Conservation (phyloP, 2,888 invertebrate species). For the Ennomos quercinarius region DNA sequence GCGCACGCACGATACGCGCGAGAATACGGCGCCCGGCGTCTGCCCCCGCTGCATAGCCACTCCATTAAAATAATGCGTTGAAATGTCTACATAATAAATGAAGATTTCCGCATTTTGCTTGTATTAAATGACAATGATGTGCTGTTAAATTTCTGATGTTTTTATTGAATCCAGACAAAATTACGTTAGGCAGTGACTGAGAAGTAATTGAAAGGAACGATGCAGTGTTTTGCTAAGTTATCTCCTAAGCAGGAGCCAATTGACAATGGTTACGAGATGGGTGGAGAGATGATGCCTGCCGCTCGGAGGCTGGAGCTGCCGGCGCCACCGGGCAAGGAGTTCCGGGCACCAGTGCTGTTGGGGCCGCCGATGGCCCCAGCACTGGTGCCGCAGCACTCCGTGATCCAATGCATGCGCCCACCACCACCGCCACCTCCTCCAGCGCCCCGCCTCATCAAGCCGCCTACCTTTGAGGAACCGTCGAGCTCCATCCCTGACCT, state of each 20-base stretch:
- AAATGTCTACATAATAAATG: slow-evolving; percentile 56
- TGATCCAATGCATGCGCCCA: slow-evolving; percentile 83
- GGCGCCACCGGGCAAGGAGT: slow-evolving; percentile 81
- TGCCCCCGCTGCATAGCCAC: slow-evolving; percentile 58
- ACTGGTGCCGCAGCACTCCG: slow-evolving; percentile 70
- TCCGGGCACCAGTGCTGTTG: slow-evolving; percentile 76
- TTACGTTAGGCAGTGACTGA: slow-evolving; percentile 48
- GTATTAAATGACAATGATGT: slow-evolving; percentile 29
- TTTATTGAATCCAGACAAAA: slow-evolving; percentile 39
- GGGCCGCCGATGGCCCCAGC: slow-evolving; percentile 55
- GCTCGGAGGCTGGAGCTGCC: slow-evolving; percentile 74
- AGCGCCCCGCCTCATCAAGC: slow-evolving; percentile 78
- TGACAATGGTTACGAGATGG: slow-evolving; percentile 69
- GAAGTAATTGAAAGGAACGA: slow-evolving; percentile 57
- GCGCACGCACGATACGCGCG: slow-evolving; percentile 73
- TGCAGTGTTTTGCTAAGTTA: slow-evolving; percentile 80
- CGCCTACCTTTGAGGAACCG: slow-evolving; percentile 90
- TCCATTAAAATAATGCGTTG: slow-evolving; percentile 60
- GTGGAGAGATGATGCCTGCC: slow-evolving; percentile 61
- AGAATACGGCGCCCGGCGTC: slow-evolving; percentile 54
- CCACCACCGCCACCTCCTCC: slow-evolving; percentile 83
- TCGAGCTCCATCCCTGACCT: slow-evolving; percentile 95
- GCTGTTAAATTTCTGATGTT: slow-evolving; percentile 33
- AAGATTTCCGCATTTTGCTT: slow-evolving; percentile 61
- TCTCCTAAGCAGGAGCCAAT: slow-evolving; percentile 75